Base-by-base conservation (phyloP, 35 echinoderm and acorn worm genomes). In the Anneissia japonica region DNA sequence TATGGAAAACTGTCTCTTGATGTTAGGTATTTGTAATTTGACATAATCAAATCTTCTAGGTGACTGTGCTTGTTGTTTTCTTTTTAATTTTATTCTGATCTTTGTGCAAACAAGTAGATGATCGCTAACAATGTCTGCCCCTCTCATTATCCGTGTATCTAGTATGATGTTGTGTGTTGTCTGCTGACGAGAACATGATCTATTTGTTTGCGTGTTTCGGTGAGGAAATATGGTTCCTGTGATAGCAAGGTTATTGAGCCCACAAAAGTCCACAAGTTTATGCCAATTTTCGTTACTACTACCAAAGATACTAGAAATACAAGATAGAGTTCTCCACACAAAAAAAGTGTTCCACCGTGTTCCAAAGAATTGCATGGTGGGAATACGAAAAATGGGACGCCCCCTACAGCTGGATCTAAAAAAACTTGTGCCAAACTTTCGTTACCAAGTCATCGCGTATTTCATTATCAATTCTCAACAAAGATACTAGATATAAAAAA, bases 51-150 rank as follows among this genome's bases (percentile, higher is more conserved):
- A 89, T 75, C 14, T 89, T 83, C 81, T 79, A 30, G 77, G n/a
- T n/a, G n/a, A 75, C 34, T 29, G 72, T 75, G 55, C n/a, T n/a
- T 41, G 14, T 17, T n/a, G 23, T 10, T 82, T 35, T 46, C 21
- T 84, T 32, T 90, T 74, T 13, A 90, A 75, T 56, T 90, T 90
- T 31, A 90, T 30, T 84, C 75, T 77, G 7, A 83, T 19, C 75
- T 74, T 32, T 31, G 87, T 55, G 38, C 83, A 38, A 38, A 84
- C 72, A 4, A 90, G 88, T 35, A 77, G 88, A 74, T 90, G 80
- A 45, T 90, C 81, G 36, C 74, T 84, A n/a, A 81, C 35, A 35
- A 72, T 46, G 33, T 82, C 79, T 10, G 80, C 87, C 7, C 87
- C 87, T 89, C 79, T 82, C 87, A 89, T 83, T 3, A 75, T 56